A percentile compares a stretch with the other conserved stretches of the same genome.
Conservation (phyloP, 2,797 vertebrate species). For the Darevskia mixta region DNA sequence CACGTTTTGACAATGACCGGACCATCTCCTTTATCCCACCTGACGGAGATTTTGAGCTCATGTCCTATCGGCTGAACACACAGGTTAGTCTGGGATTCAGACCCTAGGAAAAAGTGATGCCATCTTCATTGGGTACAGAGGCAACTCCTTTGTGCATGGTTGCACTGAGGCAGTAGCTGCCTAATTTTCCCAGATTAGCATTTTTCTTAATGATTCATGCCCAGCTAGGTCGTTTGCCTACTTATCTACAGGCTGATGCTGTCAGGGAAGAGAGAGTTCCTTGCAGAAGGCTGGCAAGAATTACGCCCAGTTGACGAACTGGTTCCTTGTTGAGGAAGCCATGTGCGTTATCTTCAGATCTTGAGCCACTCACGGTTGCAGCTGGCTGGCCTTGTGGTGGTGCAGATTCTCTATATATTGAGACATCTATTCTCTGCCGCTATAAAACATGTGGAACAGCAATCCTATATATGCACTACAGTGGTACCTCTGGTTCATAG, state of each 20-base stretch:
- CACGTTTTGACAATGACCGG: conserved; percentile 94
- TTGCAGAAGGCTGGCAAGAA: not conserved
- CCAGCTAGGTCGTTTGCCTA: not conserved
- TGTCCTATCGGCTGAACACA: conserved; percentile 94
- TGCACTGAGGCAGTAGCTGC: not conserved
- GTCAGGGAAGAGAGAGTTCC: not conserved
- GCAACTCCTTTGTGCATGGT: not conserved
- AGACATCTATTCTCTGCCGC: not conserved
- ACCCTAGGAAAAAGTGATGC: not conserved
- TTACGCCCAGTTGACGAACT: not conserved
- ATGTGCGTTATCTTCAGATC: not conserved
- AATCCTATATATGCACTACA: not conserved
- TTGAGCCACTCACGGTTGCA: not conserved
- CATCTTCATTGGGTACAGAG: not conserved
- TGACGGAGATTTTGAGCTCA: conserved; percentile 94
- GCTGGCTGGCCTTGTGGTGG: too few relatives aligned
- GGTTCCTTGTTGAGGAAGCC: not conserved
- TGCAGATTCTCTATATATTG: not conserved
- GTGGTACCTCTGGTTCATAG: too few relatives aligned
- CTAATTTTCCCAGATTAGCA: not conserved
- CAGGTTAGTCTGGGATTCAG: conserved; percentile 81
- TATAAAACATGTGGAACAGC: not conserved
- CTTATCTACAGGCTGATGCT: not conserved
- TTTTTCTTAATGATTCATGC: not conserved
- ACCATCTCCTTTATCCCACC: conserved; percentile 96